A percentile compares a stretch with the other conserved stretches of the same genome.
Evolutionary conservation across 92 coral and sea anemone genomes (phyloP).

Genomic region (Muricea muricata): DNA sequence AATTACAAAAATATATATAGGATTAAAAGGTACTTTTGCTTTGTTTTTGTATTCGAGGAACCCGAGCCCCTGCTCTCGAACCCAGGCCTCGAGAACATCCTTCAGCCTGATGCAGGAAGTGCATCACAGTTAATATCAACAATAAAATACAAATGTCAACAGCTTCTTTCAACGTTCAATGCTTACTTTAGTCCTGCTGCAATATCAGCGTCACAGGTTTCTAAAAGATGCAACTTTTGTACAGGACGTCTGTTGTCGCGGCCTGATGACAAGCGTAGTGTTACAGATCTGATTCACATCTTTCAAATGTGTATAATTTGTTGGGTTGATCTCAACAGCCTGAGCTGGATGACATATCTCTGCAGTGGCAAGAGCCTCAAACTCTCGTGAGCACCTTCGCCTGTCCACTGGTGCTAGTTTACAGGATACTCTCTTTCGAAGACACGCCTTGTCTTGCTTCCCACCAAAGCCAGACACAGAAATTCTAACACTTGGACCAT

Average conservation of each 20-base stretch:
- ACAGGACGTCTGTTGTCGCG: conserved; percentile 40
- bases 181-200: conserved; percentile 28
- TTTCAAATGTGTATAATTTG: conserved; percentile 39
- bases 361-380: conserved; percentile 51
- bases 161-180: neutral
- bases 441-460: conserved; percentile 12
- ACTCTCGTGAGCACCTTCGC: conserved; percentile 24
- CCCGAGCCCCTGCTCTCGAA: no score
- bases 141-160: neutral
- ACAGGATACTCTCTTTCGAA: no score
- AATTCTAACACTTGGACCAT: conserved; percentile 30
- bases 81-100: conserved; percentile 11
- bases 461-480: conserved; percentile 40
- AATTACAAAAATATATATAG: no score
- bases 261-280: conserved; percentile 34
- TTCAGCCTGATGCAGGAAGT: conserved; percentile 33
- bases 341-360: no score
- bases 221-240: conserved; percentile 43
- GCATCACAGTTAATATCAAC: conserved; percentile 23
- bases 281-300: conserved; percentile 32
- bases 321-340: no score
- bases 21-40: no score
- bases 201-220: conserved; percentile 36
- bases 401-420: conserved; percentile 48
- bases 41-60: no score